Evolutionary conservation across 2,888 invertebrate genomes (phyloP).

Genomic region (Pterostichus madidus): DNA sequence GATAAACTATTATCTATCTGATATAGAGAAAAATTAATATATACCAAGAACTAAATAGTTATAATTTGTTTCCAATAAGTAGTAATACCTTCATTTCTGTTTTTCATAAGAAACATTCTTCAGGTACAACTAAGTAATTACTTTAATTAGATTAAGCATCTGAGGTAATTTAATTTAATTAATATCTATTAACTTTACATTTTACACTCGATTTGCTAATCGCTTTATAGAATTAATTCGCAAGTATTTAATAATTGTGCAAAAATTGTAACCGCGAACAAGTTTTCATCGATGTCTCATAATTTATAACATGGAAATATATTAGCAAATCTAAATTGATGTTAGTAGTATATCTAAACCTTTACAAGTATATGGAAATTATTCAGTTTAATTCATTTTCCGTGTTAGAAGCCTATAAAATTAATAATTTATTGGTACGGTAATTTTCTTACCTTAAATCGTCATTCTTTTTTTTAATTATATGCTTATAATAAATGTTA

Average conservation of each 20-base stretch:
- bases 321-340: no score
- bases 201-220: no score
- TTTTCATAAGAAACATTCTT: background rate
- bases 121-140: conserved; percentile 6
- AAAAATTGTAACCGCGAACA: background rate
- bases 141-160: conserved; percentile 9
- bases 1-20: no score
- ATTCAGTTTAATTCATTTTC: no score
- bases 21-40: no score
- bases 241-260: background rate
- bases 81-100: background rate
- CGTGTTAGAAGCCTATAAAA: no score
- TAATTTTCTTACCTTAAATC: no score
- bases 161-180: conserved; percentile 28
- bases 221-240: background rate
- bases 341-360: no score
- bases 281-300: background rate
- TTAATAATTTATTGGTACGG: no score
- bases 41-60: background rate
- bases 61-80: conserved; percentile 11
- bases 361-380: no score
- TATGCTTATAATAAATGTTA: no score
- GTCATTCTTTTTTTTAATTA: no score
- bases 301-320: background rate
- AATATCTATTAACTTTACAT: conserved; percentile 28